Evolutionary conservation across 2,888 invertebrate genomes (phyloP).

Genomic region (Eretmocerus hayati): DNA sequence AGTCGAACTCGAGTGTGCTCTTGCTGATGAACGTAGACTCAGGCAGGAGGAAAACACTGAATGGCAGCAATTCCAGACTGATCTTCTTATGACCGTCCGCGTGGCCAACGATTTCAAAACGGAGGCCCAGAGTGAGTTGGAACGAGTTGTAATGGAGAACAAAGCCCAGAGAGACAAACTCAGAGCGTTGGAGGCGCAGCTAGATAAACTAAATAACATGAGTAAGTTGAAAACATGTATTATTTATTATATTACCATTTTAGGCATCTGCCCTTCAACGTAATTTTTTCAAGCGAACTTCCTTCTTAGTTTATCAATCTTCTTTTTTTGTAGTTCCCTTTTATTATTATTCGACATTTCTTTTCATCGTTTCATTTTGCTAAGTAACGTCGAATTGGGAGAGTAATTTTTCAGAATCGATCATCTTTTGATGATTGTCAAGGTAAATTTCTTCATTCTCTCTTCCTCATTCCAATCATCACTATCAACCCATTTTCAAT

Average conservation of each 20-base stretch:
- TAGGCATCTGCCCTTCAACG: too few relatives aligned
- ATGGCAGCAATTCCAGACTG: slow-evolving; percentile 92
- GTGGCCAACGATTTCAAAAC: slow-evolving; percentile 95
- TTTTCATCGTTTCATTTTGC: too few relatives aligned
- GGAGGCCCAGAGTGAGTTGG: slow-evolving; percentile 81
- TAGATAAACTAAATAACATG: slow-evolving; percentile 64
- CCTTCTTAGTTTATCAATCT: too few relatives aligned
- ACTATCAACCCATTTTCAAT: too few relatives aligned
- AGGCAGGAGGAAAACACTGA: slow-evolving; percentile 69
- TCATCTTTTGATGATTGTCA: too few relatives aligned
- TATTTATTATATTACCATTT: too few relatives aligned
- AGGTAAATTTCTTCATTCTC: too few relatives aligned
- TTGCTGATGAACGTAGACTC: slow-evolving; percentile 58
- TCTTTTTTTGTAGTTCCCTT: slow-evolving; percentile 14
- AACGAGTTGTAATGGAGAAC: slow-evolving; percentile 75
- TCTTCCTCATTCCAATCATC: too few relatives aligned
- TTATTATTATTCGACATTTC: too few relatives aligned
- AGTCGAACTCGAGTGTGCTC: slow-evolving; percentile 58
- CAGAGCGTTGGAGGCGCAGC: slow-evolving; percentile 67
- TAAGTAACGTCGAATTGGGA: too few relatives aligned
- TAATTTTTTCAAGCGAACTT: too few relatives aligned
- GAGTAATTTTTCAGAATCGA: too few relatives aligned
- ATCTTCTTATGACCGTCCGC: slow-evolving; percentile 84
- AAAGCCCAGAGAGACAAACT: slow-evolving; percentile 71
- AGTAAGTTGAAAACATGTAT: slow-evolving; percentile 49